Percentiles rank a stretch among this genome's conserved stretches.
Conservation (phyloP, 2,113 vertebrate species). For the Nothoprocta perdicaria region DNA sequence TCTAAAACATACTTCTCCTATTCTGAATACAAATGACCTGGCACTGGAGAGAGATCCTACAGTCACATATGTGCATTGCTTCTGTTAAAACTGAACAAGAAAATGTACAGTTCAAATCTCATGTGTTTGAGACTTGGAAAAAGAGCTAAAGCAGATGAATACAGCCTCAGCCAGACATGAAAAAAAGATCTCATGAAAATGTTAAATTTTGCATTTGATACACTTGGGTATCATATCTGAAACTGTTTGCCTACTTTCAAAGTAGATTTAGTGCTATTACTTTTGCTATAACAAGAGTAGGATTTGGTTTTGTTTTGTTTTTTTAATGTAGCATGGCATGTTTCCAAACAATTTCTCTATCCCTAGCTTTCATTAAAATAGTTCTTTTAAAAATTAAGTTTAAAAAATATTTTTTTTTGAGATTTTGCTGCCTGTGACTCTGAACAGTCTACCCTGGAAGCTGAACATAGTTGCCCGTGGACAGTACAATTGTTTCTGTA, state of each 20-base stretch:
- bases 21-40: constrained; percentile 25
- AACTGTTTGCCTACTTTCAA: not conserved
- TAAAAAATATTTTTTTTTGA: too few relatives aligned
- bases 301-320: too few relatives aligned
- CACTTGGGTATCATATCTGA: constrained; percentile 10
- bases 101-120: not conserved
- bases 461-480: not conserved
- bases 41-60: not conserved
- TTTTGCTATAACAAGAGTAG: not conserved
- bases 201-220: not conserved
- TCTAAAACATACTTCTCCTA: not conserved
- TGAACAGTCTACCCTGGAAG: not conserved
- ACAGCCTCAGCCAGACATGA: not conserved
- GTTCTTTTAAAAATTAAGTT: not conserved
- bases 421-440: not conserved
- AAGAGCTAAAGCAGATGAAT: constrained; percentile 11
- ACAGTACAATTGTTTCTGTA: not conserved
- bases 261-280: not conserved
- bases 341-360: not conserved
- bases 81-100: constrained; percentile 34
- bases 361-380: not conserved
- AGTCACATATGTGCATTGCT: not conserved
- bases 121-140: constrained; percentile 8
- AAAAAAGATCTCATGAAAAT: not conserved
- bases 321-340: not conserved